Base-by-base conservation (phyloP, 2,113 vertebrate genomes). In the Hyaena hyaena region DNA sequence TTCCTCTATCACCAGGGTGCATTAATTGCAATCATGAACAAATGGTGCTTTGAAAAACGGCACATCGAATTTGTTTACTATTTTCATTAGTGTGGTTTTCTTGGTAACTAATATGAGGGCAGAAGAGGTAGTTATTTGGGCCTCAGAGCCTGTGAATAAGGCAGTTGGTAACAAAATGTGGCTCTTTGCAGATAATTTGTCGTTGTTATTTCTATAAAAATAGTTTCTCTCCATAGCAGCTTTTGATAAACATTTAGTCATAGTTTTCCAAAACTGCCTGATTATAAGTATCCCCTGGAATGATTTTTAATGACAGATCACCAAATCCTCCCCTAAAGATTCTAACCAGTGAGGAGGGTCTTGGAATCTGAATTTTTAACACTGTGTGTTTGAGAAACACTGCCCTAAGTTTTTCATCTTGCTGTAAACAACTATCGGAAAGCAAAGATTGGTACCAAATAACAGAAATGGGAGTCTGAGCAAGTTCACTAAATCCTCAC, bases 31-130 rank as follows among this genome's bases (percentile, higher is more conserved):
- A 80, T 89, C 23, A 10, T n/a, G 69, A 88, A 93, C 58, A 98
- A 97, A 90, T 0, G 39, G 71, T 31, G 73, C 94, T 98, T 95
- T 96, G 94, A 97, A 80, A 92, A 23, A 82, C n/a, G 3, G 55
- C 50, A 92, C 58, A 7, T 83, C 48, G 35, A 8, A 86, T 61
- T 81, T 95, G 39, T 96, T 81, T 83, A 63, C 55, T 93, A 8
- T 91, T 96, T 93, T 95, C 61, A 48, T 77, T 45, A 26, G 11
- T 77, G 76, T 5, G 71, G 71, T 88, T 97, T 96, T 94, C 80
- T 82, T 31, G 55, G 63, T 90, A 81, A 95, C 58, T 35, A 95
- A 28, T 33, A 83, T 1, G 16, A 55, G 17, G 66, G 21, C 80
- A 76, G 68, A 73, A 61, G 58, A 82, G 16, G 69, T 35, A 19